Conservation (phyloP, 1,140 invertebrate species). For the Brachionus manjavacas region DNA sequence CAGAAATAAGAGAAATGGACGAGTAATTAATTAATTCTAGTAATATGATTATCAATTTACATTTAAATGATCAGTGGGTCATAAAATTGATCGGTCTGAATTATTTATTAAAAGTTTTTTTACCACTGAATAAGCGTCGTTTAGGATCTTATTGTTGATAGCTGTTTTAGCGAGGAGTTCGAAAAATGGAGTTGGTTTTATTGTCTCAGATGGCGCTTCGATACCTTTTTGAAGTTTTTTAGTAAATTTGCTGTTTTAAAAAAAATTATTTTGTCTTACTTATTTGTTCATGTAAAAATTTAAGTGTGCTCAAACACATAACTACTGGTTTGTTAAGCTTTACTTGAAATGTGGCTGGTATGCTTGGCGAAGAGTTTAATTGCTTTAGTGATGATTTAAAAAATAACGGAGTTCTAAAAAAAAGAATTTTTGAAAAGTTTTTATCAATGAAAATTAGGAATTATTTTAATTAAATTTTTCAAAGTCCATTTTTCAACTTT, state of each 20-base stretch:
- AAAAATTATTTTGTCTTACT: neutral
- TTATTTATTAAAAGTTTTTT: neutral
- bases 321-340: slow-evolving; percentile 16
- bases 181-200: neutral
- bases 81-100: neutral
- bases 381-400: neutral
- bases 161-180: slow-evolving; percentile 18
- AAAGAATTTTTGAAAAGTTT: neutral
- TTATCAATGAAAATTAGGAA: neutral
- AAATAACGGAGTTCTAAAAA: slow-evolving; percentile 12
- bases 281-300: neutral
- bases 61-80: neutral
- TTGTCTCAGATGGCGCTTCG: neutral
- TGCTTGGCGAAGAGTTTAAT: neutral
- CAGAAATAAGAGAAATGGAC: no score
- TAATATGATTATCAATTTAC: no score
- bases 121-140: slow-evolving; percentile 19
- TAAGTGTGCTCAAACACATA: slow-evolving; percentile 19
- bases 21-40: no score
- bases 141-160: neutral
- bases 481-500: no score
- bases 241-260: neutral
- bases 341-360: neutral
- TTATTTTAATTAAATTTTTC: no score
- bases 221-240: neutral